phyloP scores from a whole-genome alignment of 2,888 invertebrate genomes.

The Dolomedes plantarius region DNA sequence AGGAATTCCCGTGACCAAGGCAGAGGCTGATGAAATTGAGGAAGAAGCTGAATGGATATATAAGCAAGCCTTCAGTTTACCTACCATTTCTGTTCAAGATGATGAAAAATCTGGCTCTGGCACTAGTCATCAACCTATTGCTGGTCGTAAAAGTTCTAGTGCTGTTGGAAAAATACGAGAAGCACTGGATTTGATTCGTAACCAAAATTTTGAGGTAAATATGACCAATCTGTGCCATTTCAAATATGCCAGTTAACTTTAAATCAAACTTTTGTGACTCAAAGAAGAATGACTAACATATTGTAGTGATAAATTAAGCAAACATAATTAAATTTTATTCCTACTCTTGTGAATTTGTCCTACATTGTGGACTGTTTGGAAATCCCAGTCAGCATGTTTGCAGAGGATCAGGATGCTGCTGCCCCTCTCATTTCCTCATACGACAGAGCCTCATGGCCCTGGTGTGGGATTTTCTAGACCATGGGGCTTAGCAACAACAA shows the following conservation, averaged over 20 bases:
- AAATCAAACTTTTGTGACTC: neutral
- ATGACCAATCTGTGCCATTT: no score
- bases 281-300: neutral
- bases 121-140: constrained; percentile 75
- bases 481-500: no score
- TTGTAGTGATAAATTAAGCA: no score
- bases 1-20: constrained; percentile 87
- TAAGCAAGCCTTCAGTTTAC: constrained; percentile 91
- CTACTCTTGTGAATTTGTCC: no score
- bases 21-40: constrained; percentile 85
- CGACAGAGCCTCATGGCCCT: no score
- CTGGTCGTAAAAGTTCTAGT: constrained; percentile 72
- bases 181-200: constrained; percentile 95
- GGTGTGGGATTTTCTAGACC: no score
- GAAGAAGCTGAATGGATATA: constrained; percentile 99
- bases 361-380: no score
- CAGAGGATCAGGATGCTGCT: no score
- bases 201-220: constrained; percentile 91
- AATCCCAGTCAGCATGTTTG: no score
- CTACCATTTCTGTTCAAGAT: constrained; percentile 86
- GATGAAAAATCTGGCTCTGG: constrained; percentile 71
- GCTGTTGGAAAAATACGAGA: constrained; percentile 91
- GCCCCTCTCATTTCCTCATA: no score
- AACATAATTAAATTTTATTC: no score
- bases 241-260: no score